Percentiles rank a stretch among this genome's conserved stretches.
Evolutionary conservation across 2,888 invertebrate species (phyloP).

Genomic region (Leptopilina myrica): DNA sequence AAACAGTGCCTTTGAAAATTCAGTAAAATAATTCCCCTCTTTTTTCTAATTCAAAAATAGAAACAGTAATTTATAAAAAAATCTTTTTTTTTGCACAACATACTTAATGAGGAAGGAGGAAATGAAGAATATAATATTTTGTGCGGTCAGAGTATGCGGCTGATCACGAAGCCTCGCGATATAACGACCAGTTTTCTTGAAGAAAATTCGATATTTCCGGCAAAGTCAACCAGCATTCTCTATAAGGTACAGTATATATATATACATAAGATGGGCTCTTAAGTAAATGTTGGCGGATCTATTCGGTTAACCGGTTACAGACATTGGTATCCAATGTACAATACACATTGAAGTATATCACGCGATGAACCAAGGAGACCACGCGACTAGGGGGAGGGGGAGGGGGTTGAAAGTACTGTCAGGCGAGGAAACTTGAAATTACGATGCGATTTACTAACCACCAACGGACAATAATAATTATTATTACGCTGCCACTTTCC

Average conservation of each 20-base stretch:
- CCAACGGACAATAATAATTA: conserved; percentile 21
- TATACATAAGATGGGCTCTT: conserved; percentile 46
- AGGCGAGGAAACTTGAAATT: conserved; percentile 29
- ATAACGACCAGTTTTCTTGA: conserved; percentile 54
- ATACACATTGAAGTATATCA: conserved; percentile 56
- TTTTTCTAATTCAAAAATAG: not conserved
- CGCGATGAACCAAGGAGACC: conserved; percentile 61
- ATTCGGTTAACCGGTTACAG: conserved; percentile 66
- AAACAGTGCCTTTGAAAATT: too few relatives aligned
- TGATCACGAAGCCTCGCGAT: conserved; percentile 31
- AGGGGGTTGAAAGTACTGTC: conserved; percentile 50
- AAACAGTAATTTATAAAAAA: not conserved
- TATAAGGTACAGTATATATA: conserved; percentile 46
- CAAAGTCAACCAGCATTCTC: conserved; percentile 37
- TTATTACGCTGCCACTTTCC: conserved; percentile 29
- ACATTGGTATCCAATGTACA: conserved; percentile 46
- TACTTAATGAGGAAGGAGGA: not conserved
- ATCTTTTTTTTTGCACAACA: not conserved
- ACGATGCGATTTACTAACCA: conserved; percentile 37
- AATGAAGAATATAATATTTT: not conserved
- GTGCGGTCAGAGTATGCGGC: conserved; percentile 23
- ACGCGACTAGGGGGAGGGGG: conserved; percentile 54
- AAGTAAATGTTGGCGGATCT: conserved; percentile 67
- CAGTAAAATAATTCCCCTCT: not conserved
- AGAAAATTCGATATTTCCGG: conserved; percentile 60